A percentile compares a stretch with the other conserved stretches of the same genome.
Conservation (phyloP, 2,797 vertebrate genomes). For the Argentina silus region DNA sequence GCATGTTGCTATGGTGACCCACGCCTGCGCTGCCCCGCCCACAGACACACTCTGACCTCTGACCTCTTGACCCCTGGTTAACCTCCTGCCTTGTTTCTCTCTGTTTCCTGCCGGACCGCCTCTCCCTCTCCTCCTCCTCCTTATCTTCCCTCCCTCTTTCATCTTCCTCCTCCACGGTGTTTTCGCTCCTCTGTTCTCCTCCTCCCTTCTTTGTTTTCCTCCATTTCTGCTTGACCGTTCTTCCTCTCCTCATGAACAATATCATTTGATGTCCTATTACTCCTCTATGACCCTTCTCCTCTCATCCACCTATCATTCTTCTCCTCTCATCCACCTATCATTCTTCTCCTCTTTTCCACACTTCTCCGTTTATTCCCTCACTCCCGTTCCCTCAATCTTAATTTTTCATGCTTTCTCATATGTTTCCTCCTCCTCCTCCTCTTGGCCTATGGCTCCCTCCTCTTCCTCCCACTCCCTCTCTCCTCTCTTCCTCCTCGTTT, state of each 20-base stretch:
- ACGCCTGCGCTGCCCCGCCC: constrained; percentile 16
- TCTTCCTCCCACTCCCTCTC: constrained; percentile 25
- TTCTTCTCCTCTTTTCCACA: background rate
- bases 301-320: background rate
- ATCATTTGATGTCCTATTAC: background rate
- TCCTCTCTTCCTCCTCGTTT: constrained; percentile 53
- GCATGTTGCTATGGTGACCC: constrained; percentile 42
- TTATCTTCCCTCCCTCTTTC: background rate
- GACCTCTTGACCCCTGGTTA: constrained; percentile 78
- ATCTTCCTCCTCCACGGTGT: background rate
- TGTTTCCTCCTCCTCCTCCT: background rate
- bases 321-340: background rate
- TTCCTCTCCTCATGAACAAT: constrained; percentile 1
- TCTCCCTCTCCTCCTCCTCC: background rate
- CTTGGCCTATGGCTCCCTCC: constrained; percentile 54
- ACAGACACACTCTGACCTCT: constrained; percentile 61
- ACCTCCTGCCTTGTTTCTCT: constrained; percentile 86
- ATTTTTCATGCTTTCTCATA: background rate
- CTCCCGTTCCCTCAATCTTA: too few species aligned
- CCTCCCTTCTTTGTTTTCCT: background rate
- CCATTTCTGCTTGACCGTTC: constrained; percentile 15
- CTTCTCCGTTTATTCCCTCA: constrained; percentile 3
- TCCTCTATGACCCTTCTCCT: background rate
- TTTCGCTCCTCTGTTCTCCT: background rate
- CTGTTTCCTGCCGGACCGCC: constrained; percentile 70